Percentiles rank a stretch among this genome's conserved stretches.
These are phyloP conservation scores for Hydrozoanthus tunicans DNA, from an alignment of 64 coral and sea anemone species.

Conservation along the genomic window DNA sequence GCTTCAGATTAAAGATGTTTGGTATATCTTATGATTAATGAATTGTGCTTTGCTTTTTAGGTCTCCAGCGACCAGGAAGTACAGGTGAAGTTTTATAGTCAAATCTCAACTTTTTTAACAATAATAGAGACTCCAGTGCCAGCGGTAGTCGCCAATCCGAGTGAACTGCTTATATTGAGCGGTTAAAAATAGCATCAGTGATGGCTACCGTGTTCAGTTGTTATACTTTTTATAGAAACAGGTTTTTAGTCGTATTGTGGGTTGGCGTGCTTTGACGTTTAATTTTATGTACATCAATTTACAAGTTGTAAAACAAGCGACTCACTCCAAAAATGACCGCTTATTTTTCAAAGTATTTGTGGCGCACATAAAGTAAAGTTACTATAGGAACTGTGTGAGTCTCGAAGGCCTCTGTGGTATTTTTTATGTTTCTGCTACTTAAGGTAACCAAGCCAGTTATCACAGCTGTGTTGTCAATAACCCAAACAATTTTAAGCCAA, in stretches of 20 bases:
- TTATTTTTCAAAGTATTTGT: too few species aligned
- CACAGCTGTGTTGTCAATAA: too few species aligned
- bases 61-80: slow-evolving; percentile 39
- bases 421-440: too few species aligned
- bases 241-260: too few species aligned
- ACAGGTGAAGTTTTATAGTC: slow-evolving; percentile 5
- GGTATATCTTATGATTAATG: neutral
- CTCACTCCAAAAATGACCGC: neutral
- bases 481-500: too few species aligned
- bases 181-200: too few species aligned
- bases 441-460: too few species aligned
- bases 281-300: too few species aligned
- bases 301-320: neutral
- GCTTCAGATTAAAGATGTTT: neutral
- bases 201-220: too few species aligned
- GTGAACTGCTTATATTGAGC: neutral
- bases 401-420: neutral
- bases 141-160: neutral
- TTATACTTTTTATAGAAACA: too few species aligned
- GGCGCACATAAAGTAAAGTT: neutral
- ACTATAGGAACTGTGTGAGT: neutral
- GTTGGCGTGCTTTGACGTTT: too few species aligned
- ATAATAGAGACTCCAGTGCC: neutral
- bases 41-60: neutral
- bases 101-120: neutral